Conservation (phyloP, 2,888 invertebrate species). For the Cataglyphis rosenhaueri region DNA sequence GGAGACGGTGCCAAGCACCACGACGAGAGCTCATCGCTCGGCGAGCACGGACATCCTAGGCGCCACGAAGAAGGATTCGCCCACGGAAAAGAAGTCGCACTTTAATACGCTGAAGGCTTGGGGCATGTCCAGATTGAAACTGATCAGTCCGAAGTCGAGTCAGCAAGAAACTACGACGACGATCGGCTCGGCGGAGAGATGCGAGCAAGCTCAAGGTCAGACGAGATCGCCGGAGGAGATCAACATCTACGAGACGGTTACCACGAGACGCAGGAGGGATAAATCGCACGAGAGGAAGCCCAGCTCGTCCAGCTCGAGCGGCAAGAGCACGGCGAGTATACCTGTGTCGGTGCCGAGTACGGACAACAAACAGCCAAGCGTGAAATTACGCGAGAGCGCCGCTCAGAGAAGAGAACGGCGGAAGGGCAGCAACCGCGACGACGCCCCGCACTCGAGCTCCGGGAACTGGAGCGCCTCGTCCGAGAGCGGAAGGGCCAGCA, state of each 20-base stretch:
- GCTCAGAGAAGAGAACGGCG: conserved; percentile 90
- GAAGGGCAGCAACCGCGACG: conserved; percentile 89
- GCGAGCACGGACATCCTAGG: conserved; percentile 90
- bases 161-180: conserved; percentile 83
- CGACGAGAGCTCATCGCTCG: conserved; percentile 81
- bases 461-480: conserved; percentile 98
- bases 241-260: conserved; percentile 89
- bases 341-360: conserved; percentile 78
- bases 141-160: conserved; percentile 87
- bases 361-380: conserved; percentile 85
- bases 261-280: conserved; percentile 89
- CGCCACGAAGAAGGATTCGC: conserved; percentile 89
- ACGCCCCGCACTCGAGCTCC: conserved; percentile 95
- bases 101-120: conserved; percentile 94
- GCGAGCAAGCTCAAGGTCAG: conserved; percentile 60
- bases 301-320: conserved; percentile 89
- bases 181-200: conserved; percentile 50
- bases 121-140: conserved; percentile 92
- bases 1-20: conserved; percentile 72
- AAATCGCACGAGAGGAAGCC: conserved; percentile 92
- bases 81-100: conserved; percentile 89
- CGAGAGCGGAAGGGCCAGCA: conserved; percentile 94
- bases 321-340: conserved; percentile 82
- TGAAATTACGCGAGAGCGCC: conserved; percentile 92
- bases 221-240: conserved; percentile 85